Evolutionary conservation across 2,113 vertebrate species (phyloP).

Genomic region (Crotophaga sulcirostris): DNA sequence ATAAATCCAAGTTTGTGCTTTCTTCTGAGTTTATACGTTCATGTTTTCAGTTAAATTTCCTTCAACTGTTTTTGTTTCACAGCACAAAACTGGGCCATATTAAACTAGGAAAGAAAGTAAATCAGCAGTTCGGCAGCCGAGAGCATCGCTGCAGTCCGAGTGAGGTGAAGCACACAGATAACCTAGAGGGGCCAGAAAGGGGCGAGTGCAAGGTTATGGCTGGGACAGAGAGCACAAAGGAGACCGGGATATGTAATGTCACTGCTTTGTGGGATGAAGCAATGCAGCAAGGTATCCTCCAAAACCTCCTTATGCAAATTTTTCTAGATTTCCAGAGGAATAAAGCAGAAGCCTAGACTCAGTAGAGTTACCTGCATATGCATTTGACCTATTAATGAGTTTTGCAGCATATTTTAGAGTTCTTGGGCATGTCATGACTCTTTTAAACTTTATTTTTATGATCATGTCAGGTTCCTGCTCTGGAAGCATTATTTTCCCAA

Average conservation of each 20-base stretch:
- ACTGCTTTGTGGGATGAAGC: not conserved
- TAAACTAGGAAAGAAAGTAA: not conserved
- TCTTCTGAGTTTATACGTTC: not conserved
- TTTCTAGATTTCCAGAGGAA: not conserved
- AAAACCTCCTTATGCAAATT: not conserved
- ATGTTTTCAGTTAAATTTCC: not conserved
- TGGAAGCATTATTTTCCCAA: not conserved
- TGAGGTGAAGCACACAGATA: not conserved
- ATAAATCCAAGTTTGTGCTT: not conserved
- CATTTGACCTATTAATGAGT: not conserved
- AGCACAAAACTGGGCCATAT: not conserved
- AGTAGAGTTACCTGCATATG: not conserved
- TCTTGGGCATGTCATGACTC: not conserved
- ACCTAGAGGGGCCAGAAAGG: not conserved
- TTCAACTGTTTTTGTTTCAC: not conserved
- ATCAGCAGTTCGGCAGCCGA: not conserved
- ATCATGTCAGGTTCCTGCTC: not conserved
- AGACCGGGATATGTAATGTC: accelerated
- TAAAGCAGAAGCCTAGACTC: not conserved
- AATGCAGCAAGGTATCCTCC: not conserved
- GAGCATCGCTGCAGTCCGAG: not conserved
- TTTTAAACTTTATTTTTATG: not conserved
- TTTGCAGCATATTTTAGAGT: not conserved
- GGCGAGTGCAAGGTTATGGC: accelerated
- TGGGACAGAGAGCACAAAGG: not conserved